A percentile compares a stretch with the other conserved stretches of the same genome.
Evolutionary conservation across 2,797 vertebrate species (phyloP).

Genomic region (Coregonus ussuriensis): DNA sequence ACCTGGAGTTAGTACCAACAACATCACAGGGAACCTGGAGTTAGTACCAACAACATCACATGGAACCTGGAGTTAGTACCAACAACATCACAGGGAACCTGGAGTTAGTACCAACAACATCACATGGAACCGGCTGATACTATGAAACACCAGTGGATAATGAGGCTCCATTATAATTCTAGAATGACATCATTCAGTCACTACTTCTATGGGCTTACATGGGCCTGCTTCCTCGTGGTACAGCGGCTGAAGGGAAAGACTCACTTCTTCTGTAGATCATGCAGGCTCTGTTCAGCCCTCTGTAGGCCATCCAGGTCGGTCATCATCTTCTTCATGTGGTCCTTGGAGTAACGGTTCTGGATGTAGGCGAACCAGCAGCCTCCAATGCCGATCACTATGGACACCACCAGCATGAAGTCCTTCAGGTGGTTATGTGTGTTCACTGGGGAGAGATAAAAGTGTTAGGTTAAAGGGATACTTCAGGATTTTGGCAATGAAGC

Average conservation of each 20-base stretch:
- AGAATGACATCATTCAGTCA: too few relatives aligned
- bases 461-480: not conserved
- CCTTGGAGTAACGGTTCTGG: conserved; percentile 98
- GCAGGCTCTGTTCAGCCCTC: conserved; percentile 93
- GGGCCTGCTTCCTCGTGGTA: not conserved
- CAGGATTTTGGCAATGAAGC: too few relatives aligned
- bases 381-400: conserved; percentile 97
- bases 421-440: conserved; percentile 96
- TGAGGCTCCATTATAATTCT: too few relatives aligned
- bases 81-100: too few relatives aligned
- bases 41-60: too few relatives aligned
- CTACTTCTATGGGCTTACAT: too few relatives aligned
- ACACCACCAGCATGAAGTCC: conserved; percentile 99
- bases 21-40: too few relatives aligned
- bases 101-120: not conserved
- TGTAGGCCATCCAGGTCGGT: conserved; percentile 96
- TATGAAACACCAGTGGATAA: not conserved
- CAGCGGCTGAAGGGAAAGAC: conserved; percentile 37
- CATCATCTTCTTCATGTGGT: conserved; percentile 99
- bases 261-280: conserved; percentile 96
- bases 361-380: conserved; percentile 99
- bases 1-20: too few relatives aligned
- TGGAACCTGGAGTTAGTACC: too few relatives aligned
- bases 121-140: not conserved
- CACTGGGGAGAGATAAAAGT: conserved; percentile 73